Evolutionary conservation across 1,140 invertebrate genomes (phyloP), one percentile per base, ranked within the genome.

Genomic region (Lineus longissimus): DNA sequence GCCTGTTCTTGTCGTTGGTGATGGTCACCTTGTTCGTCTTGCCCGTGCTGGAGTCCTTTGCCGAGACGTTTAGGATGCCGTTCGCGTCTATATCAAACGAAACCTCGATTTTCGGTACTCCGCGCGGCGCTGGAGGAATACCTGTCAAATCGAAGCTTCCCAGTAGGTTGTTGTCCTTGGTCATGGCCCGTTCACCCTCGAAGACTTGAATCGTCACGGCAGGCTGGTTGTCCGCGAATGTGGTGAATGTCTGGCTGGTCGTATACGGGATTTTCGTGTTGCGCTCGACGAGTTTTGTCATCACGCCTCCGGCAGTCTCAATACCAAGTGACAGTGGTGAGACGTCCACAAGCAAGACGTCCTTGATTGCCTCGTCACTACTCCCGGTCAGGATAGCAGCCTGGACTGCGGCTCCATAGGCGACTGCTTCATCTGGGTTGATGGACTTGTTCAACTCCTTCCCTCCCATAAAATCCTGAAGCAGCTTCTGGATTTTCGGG

Each of bases 391-490:
- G 64, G n/a, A 80, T 79, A 62, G 81, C 86, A 13, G 79, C 85
- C 70, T 86, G 86, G 6, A 86, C 79, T 29, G 74, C 76, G 15
- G 89, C 89, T 0, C 89, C 89, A 70, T 89, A 90, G 2, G 89
- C 89, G 0, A 91, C 89, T 17, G 89, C 89, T 86, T 97, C 94
- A 83, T 97, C 95, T 30, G 94, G 95, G 58, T 82, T 81, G 55
- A n/a, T n/a, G n/a, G n/a, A n/a, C n/a, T n/a, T n/a, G n/a, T n/a
- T n/a, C n/a, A n/a, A n/a, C n/a, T n/a, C 93, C 82, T 97, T 97
- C 61, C 95, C 96, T 68, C 95, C 95, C 76, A 89, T 95, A 85
- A 94, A 94, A 78, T 95, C 91, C 76, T 93, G 90, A 47, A 95
- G 83, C 54, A 95, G 84, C 75, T 94, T 94, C 82, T 97, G 94